These are phyloP conservation scores for Cranoglanis bouderius DNA, from an alignment of 2,113 vertebrate species.

Conservation along the genomic window DNA sequence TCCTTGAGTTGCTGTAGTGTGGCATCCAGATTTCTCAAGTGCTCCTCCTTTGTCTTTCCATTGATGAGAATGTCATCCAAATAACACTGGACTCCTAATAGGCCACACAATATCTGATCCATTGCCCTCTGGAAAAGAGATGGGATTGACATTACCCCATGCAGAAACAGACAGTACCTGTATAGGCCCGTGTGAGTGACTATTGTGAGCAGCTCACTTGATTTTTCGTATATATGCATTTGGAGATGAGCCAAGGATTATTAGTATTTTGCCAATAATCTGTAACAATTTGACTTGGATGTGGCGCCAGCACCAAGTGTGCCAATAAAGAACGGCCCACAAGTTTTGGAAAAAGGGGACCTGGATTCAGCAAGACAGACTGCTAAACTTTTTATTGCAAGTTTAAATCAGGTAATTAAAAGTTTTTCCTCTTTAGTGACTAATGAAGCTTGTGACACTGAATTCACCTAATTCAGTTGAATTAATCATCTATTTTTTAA, in stretches of 20 bases:
- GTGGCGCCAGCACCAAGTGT: not conserved
- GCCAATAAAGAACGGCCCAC: not conserved
- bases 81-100: constrained; percentile 26
- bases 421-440: not conserved
- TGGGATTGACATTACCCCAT: not conserved
- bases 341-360: not conserved
- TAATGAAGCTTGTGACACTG: not conserved
- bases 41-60: not conserved
- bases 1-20: constrained; percentile 14
- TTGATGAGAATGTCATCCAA: constrained; percentile 27
- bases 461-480: not conserved
- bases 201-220: constrained; percentile 1
- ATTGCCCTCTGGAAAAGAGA: constrained; percentile 37
- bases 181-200: constrained; percentile 23
- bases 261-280: not conserved
- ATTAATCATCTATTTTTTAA: not conserved
- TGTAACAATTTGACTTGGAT: not conserved
- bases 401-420: too few relatives aligned
- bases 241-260: not conserved
- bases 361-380: not conserved
- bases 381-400: not conserved
- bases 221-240: not conserved
- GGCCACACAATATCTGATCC: constrained; percentile 30
- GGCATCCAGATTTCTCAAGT: constrained; percentile 23
- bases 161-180: constrained; percentile 11